Evolutionary conservation across 2,113 vertebrate species (phyloP), one percentile per base, ranked within the genome.

Genomic region (Oncorhynchus nerka): DNA sequence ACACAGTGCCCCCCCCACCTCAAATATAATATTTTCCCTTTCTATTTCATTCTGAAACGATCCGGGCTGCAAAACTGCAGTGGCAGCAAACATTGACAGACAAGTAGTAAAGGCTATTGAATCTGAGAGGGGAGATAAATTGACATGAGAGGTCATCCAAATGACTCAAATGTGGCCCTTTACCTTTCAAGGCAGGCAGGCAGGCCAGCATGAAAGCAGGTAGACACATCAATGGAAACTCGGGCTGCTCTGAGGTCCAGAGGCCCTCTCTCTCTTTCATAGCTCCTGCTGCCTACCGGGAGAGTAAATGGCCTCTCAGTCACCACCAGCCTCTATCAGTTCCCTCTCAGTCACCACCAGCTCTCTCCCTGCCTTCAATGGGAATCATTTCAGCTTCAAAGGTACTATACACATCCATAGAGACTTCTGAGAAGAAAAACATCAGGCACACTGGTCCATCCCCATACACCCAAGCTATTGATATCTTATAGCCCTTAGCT

Each of bases 331-430:
- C 49, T 55, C 12, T 9, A 55, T 9, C 49, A 55, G 15, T 9
- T 45, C 39, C 39, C 39, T 45, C 39, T 45, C 39, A 9, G 39
- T 45, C 39, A 45, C 9, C 39, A 45, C 39, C 9, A 45, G 39
- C 51, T 55, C 49, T 8, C 68, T 72, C 51, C 77, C 76, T 86
- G 79, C 89, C 90, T 92, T 86, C 85, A 92, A 84, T 90, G 90
- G 78, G 86, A 90, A 93, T 91, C 87, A 91, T 85, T 91, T 92
- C 81, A 81, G 80, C 86, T 85, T 81, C 84, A 87, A 86, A 89
- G 80, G 85, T 67, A 61, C 76, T 55, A 78, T 69, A 82, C 83
- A 61, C 79, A 74, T 79, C 80, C 82, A 85, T 34, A 45, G 78
- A 84, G 64, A 79, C 84, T 79, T 80, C 24, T 34, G 75, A 45